Conservation (phyloP, 2,888 invertebrate species). For the Synanthedon myopaeformis region DNA sequence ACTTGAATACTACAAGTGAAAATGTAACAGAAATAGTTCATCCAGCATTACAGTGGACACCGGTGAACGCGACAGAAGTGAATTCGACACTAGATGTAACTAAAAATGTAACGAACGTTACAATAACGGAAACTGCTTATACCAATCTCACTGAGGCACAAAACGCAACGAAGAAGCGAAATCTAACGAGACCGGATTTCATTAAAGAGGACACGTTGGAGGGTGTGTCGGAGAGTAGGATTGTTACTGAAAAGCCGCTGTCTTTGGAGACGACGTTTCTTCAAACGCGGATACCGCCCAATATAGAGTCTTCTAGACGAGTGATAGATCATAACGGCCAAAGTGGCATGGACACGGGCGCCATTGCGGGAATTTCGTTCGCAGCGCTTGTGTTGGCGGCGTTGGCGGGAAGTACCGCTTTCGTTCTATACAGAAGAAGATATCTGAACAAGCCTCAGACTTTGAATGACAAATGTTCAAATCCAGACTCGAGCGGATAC, state of each 20-base stretch:
- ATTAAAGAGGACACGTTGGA: constrained; percentile 43
- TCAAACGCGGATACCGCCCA: constrained; percentile 53
- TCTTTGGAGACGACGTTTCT: constrained; percentile 55
- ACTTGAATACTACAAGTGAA: constrained; percentile 13
- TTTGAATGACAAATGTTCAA: constrained; percentile 83
- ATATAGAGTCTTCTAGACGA: constrained; percentile 51
- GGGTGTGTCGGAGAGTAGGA: constrained; percentile 45
- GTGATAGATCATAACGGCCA: constrained; percentile 36
- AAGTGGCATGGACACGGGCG: constrained; percentile 67
- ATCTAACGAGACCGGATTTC: constrained; percentile 43
- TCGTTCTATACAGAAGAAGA: constrained; percentile 77
- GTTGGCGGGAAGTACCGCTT: constrained; percentile 74
- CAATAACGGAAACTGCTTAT: constrained; percentile 12
- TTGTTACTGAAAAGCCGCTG: constrained; percentile 56
- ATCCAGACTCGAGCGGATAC: constrained; percentile 88
- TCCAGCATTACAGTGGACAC: constrained; percentile 41
- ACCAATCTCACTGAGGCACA: constrained; percentile 36
- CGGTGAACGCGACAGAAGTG: constrained; percentile 25
- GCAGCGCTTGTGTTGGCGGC: constrained; percentile 75
- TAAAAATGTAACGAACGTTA: constrained; percentile 22
- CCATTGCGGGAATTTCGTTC: constrained; percentile 78
- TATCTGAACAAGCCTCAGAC: constrained; percentile 87
- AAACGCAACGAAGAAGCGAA: constrained; percentile 43
- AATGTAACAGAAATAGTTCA: constrained; percentile 21
- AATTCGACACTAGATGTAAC: constrained; percentile 15